Conservation (phyloP, 2,113 vertebrate genomes). For the Motacilla tschutschensis region DNA sequence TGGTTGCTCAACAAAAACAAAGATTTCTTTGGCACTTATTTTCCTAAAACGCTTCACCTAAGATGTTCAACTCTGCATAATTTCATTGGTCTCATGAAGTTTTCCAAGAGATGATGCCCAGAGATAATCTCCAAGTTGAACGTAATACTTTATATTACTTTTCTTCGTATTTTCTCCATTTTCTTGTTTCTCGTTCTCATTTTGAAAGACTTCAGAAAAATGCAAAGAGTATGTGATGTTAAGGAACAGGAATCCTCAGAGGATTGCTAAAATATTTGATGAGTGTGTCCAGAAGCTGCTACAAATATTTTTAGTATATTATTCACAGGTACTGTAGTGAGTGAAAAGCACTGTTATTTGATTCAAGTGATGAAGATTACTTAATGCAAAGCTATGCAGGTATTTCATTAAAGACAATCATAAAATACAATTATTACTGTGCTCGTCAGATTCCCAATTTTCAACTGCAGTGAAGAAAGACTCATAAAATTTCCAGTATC, state of each 20-base stretch:
- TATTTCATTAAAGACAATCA: background rate
- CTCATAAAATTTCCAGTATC: background rate
- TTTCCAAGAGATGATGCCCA: background rate
- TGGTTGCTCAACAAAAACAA: background rate
- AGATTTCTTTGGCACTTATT: background rate
- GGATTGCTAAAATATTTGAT: background rate
- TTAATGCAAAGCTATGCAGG: background rate
- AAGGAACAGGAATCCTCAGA: background rate
- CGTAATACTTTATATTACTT: background rate
- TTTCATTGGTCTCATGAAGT: background rate
- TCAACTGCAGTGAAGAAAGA: background rate
- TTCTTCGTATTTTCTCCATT: background rate
- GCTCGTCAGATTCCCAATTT: background rate
- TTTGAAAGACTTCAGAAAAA: background rate
- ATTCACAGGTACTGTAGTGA: background rate
- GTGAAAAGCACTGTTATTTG: background rate
- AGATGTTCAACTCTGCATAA: background rate
- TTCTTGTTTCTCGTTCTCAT: background rate
- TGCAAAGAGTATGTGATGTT: background rate
- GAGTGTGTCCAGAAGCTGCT: background rate
- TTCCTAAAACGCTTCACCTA: background rate
- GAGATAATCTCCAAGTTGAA: background rate
- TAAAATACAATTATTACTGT: background rate
- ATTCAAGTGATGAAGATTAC: background rate
- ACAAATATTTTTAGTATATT: background rate